These are phyloP conservation scores for Acipenser ruthenus DNA, from an alignment of 2,797 vertebrate genomes.

Conservation along the genomic window DNA sequence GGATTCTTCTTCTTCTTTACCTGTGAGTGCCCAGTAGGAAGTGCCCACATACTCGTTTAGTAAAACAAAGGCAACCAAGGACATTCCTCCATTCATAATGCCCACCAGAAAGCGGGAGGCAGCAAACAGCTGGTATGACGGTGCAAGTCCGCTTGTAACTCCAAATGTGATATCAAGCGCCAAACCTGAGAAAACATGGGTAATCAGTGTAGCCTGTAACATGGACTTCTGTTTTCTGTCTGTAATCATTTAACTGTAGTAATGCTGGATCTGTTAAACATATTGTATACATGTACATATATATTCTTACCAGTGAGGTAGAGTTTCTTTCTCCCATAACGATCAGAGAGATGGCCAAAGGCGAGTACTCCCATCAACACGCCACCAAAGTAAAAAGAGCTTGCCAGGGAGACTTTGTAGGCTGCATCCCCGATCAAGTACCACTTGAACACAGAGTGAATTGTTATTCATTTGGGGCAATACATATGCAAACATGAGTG, in stretches of 20 bases:
- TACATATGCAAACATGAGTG: neutral
- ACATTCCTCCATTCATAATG: conserved; percentile 68
- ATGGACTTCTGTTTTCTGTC: no score
- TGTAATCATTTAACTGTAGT: no score
- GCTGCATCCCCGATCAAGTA: conserved; percentile 56
- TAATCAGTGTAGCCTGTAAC: neutral
- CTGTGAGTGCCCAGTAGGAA: conserved; percentile 66
- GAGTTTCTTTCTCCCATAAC: conserved; percentile 59
- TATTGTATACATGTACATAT: no score
- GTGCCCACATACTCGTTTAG: conserved; percentile 67
- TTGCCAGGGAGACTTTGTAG: conserved; percentile 61
- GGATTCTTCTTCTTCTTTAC: conserved; percentile 32
- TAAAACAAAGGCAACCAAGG: conserved; percentile 65
- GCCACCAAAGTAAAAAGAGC: conserved; percentile 65
- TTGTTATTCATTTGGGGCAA: neutral
- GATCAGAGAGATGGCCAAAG: conserved; percentile 66
- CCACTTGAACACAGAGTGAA: conserved; percentile 43
- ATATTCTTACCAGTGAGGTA: conserved; percentile 57
- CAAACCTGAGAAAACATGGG: conserved; percentile 47
- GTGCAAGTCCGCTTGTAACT: conserved; percentile 60
- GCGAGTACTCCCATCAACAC: conserved; percentile 63
- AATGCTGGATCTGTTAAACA: no score
- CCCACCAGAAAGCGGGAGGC: conserved; percentile 62
- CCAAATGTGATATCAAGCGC: conserved; percentile 63
- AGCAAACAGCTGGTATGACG: conserved; percentile 57